phyloP scores from a whole-genome alignment of 2,113 vertebrate genomes.

The Otus sunia region DNA sequence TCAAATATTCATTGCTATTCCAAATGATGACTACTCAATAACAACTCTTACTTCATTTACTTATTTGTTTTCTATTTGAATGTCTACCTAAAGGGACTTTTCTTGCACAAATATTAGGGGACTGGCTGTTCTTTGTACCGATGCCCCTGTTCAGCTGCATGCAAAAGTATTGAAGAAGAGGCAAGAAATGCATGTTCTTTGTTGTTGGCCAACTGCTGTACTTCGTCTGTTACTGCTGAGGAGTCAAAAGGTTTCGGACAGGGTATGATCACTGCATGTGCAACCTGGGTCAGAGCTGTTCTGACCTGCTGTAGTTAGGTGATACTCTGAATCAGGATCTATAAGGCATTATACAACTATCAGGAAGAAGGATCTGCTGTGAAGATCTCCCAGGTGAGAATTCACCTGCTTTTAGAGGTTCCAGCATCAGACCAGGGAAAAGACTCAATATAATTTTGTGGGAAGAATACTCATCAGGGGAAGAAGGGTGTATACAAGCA shows the following conservation, averaged over 20 bases:
- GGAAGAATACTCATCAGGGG: not conserved
- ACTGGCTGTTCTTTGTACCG: not conserved
- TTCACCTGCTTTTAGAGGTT: not conserved
- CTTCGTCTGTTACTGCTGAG: not conserved
- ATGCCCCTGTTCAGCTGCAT: not conserved
- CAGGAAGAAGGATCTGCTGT: not conserved
- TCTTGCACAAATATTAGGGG: not conserved
- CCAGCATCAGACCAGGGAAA: not conserved
- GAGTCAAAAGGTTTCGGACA: not conserved
- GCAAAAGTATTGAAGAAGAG: not conserved
- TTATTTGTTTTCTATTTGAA: not conserved
- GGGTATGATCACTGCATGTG: not conserved
- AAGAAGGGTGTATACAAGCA: not conserved
- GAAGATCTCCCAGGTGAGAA: not conserved
- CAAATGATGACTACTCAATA: not conserved
- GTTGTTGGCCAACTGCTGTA: not conserved
- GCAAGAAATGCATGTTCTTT: not conserved
- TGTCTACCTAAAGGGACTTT: not conserved
- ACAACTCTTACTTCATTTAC: not conserved
- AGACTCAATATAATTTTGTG: fast-evolving
- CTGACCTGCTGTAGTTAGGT: not conserved
- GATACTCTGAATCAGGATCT: not conserved
- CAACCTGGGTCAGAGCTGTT: not conserved
- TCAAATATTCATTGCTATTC: not conserved
- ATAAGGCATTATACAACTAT: not conserved